A percentile compares a stretch with the other conserved stretches of the same genome.
These are phyloP conservation scores for Cygnus atratus DNA, from an alignment of 2,113 vertebrate species.

Conservation along the genomic window DNA sequence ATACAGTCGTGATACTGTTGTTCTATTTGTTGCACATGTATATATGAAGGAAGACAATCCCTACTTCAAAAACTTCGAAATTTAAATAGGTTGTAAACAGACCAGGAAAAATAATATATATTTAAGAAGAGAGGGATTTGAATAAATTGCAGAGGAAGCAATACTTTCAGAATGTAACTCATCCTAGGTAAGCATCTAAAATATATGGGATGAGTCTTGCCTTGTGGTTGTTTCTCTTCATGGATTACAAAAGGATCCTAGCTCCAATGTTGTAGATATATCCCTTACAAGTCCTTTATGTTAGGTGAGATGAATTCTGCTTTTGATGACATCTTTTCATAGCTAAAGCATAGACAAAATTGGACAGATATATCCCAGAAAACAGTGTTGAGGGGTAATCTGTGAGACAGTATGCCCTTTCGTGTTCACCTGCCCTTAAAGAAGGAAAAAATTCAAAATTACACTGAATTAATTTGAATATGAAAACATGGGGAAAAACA, in stretches of 20 bases:
- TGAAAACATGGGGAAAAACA: conserved; percentile 13
- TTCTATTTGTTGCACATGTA: background rate
- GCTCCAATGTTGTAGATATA: background rate
- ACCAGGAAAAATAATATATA: background rate
- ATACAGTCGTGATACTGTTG: background rate
- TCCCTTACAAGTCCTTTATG: background rate
- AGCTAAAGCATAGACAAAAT: background rate
- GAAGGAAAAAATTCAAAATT: background rate
- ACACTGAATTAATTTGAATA: conserved; percentile 28
- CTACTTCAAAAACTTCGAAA: background rate
- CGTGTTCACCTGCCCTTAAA: conserved; percentile 5
- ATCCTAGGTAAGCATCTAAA: background rate
- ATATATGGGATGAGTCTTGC: background rate
- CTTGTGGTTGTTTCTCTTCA: background rate
- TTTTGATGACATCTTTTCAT: background rate
- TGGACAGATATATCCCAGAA: background rate
- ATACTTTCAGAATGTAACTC: background rate
- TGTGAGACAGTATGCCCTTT: background rate
- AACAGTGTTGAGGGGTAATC: background rate
- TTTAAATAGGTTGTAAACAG: background rate
- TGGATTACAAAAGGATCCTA: background rate
- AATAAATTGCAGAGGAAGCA: background rate
- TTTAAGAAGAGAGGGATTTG: background rate
- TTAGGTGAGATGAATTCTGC: background rate
- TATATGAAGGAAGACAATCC: background rate